Conservation (phyloP, 37 sponge, comb jelly and placozoan species). For the Cliona cf. orientalis region DNA sequence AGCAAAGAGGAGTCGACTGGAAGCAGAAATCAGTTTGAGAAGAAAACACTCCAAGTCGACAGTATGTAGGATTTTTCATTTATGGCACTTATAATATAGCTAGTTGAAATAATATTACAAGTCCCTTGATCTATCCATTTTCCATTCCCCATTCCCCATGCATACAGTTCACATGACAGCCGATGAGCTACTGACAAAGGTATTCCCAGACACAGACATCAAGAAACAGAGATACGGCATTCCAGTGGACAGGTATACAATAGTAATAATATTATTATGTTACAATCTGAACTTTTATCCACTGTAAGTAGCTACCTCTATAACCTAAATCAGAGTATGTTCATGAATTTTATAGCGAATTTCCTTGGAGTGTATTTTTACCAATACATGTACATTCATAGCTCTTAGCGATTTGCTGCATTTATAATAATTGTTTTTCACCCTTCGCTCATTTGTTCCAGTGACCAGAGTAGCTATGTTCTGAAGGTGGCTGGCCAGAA, state of each 20-base stretch:
- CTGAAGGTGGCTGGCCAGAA: slow-evolving; percentile 70
- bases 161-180: slow-evolving; percentile 44
- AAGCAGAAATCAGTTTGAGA: background rate
- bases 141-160: too few species aligned
- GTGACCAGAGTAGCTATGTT: slow-evolving; percentile 55
- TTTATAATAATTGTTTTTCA: background rate
- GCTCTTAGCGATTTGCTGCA: background rate
- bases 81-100: too few species aligned
- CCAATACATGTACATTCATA: background rate
- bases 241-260: slow-evolving; percentile 45
- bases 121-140: too few species aligned
- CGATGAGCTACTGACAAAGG: slow-evolving; percentile 41
- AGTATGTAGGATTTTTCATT: slow-evolving; percentile 14
- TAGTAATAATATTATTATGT: too few species aligned
- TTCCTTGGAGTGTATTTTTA: too few species aligned
- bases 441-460: slow-evolving; percentile 1
- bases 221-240: slow-evolving; percentile 42
- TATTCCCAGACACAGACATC: slow-evolving; percentile 36
- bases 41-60: slow-evolving; percentile 63
- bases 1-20: too few species aligned
- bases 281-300: too few species aligned
- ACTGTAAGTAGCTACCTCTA: background rate
- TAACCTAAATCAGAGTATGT: background rate
- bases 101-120: too few species aligned
- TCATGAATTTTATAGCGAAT: background rate